Base-by-base conservation (phyloP, 35 echinoderm and acorn worm species). In the Hemicentrotus pulcherrimus region DNA sequence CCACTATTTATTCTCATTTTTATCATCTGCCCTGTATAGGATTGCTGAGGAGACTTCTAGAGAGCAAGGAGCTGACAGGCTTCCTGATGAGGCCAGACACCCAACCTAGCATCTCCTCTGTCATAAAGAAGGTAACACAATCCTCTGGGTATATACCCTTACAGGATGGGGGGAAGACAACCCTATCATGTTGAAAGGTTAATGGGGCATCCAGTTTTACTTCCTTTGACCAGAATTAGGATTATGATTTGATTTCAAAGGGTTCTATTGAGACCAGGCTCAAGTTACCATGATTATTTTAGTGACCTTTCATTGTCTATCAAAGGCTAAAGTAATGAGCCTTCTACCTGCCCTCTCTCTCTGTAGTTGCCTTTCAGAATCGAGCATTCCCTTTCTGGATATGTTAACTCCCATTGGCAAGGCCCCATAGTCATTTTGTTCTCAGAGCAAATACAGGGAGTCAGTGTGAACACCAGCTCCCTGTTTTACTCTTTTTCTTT, bases 91-190 rank as follows among this genome's bases (percentile, higher is more conserved):
- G 58, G 95, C 59, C 88, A 89, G 47, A 92, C 87, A 91, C 47
- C 9, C 88, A 95, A 31, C 88, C 95, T 12, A 95, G 95, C 50
- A 32, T 95, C 32, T 30, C 88, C 28, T 91, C 95, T 41, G 58
- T 92, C 9, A 59, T 95, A 31, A 95, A 95, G 41, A 95, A 95
- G 95, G 95, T 95, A 46, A 92, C 4, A 58, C 24, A 14, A 93
- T 41, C 88, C 88, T 90, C 30, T 28, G 28, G 65, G 65, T 78
- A 6, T 41, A 41, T 59, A 59, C 65, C 19, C 22, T 78, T n/a
- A 78, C 65, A 78, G 65, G 65, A 78, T 78, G 65, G 65, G 65
- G 65, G 65, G 9, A 78, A 78, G 65, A 78, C 19, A 24, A 28
- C 65, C 65, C 65, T 22, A 28, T 78, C 65, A 78, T 6, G 19